These are phyloP conservation scores for Yponomeuta malinellus DNA, from an alignment of 2,888 invertebrate species.

Conservation along the genomic window DNA sequence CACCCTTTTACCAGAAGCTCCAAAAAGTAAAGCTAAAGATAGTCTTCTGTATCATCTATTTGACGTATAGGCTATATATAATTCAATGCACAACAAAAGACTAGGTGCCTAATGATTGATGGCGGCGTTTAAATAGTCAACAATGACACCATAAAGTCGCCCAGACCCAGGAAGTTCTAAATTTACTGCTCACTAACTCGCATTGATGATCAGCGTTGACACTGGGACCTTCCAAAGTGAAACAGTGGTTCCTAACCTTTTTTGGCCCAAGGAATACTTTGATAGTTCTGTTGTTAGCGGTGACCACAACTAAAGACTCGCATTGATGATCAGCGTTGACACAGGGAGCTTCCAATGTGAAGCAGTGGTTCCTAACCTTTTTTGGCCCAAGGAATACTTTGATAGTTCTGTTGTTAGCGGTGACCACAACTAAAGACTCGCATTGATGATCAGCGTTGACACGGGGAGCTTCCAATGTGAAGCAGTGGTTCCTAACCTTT, in stretches of 20 bases:
- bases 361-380: no score
- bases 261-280: no score
- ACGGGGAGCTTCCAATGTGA: no score
- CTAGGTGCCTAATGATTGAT: constrained; percentile 7
- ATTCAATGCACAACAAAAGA: background rate
- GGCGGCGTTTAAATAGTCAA: constrained; percentile 14
- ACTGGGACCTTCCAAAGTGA: no score
- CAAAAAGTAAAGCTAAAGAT: no score
- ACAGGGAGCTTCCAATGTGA: no score
- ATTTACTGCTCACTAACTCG: constrained; percentile 20
- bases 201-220: constrained; percentile 17
- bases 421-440: constrained; percentile 18
- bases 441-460: constrained; percentile 16
- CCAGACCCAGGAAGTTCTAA: constrained; percentile 19
- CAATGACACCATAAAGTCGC: constrained; percentile 16
- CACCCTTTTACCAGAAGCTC: no score
- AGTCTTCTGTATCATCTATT: constrained; percentile 10
- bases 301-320: constrained; percentile 14
- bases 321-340: constrained; percentile 14
- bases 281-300: no score
- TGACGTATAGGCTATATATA: background rate
- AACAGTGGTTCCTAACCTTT: no score
- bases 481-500: no score
- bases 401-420: background rate
- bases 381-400: no score